Base-by-base conservation (phyloP, 2,888 invertebrate genomes). In the Andrena marginata region DNA sequence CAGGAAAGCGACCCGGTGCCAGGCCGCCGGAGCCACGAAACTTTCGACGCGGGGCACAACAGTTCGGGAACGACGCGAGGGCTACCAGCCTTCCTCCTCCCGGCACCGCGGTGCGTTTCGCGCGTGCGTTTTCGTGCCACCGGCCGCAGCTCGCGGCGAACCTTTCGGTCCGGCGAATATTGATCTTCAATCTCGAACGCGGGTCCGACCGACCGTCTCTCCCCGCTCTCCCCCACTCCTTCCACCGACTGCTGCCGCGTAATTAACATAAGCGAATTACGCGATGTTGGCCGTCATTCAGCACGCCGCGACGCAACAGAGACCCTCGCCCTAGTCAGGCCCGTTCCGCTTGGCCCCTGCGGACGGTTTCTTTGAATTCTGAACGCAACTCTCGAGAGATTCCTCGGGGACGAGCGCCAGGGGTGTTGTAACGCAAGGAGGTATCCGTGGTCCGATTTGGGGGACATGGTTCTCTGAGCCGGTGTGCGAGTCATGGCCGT, bases 151-250 rank as follows among this genome's bases (percentile, higher is more conserved):
- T 62, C 72, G 72, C 73, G 68, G 76, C 65, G 84, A 86, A 85
- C 84, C 85, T 88, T 81, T 85, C 81, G 85, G 80, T 70, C 80
- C 79, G 80, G 72, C 78, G 88, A 87, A 90, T 90, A 90, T 90
- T 91, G 90, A 90, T 90, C 89, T 90, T 91, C 87, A 90, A 90
- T 90, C 87, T 80, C 80, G 81, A 84, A 86, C 80, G 59, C 69
- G 48, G 49, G 20, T 48, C 63, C 54, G 79, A 62, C 63, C 74
- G 69, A 56, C 13, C 51, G 33, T 49, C 42, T 16, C 8, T 60
- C 20, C 1, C 49, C 49, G 23, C 7, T 13, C 1, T 33, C 31
- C 0, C 31, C 5, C 26, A 1, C 7, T 10, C n/a, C 0, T 16
- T 3, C n/a, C 23, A 16, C 23, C 20, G 4, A 7, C 51, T 33